These are phyloP conservation scores for Phoeniculus purpureus DNA, from an alignment of 2,797 vertebrate genomes.

Conservation along the genomic window DNA sequence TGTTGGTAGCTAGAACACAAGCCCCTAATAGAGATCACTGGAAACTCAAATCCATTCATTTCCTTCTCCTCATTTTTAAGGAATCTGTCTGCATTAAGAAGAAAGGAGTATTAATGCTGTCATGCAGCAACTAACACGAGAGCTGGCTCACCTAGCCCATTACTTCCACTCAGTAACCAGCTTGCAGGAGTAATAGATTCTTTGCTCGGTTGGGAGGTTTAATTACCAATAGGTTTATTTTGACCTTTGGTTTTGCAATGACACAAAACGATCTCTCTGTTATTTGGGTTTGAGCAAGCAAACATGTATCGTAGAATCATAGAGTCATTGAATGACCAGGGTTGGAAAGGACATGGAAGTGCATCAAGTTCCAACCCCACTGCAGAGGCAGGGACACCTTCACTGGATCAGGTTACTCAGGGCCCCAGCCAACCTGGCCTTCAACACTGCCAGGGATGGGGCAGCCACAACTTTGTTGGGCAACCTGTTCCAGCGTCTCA, in stretches of 20 bases:
- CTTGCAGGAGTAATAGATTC: neutral
- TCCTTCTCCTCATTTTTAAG: slow-evolving; percentile 27
- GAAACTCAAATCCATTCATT: slow-evolving; percentile 9
- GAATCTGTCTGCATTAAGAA: neutral
- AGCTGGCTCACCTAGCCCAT: neutral
- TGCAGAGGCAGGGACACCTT: too few species aligned
- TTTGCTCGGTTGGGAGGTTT: neutral
- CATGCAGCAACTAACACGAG: neutral
- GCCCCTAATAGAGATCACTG: neutral
- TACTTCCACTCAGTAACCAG: neutral
- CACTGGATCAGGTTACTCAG: too few species aligned
- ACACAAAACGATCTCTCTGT: neutral
- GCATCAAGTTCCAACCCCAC: too few species aligned
- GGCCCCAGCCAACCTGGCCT: too few species aligned
- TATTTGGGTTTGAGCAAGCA: neutral
- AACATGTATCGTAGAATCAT: too few species aligned
- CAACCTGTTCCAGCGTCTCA: too few species aligned
- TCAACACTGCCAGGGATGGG: too few species aligned
- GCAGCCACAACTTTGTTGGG: too few species aligned
- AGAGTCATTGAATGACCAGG: too few species aligned
- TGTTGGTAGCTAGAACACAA: slow-evolving; percentile 1
- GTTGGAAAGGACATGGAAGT: too few species aligned
- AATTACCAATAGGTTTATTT: neutral
- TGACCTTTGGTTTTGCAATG: neutral
- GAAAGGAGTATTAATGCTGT: neutral